Base-by-base conservation (phyloP, 2,113 vertebrate genomes). In the Bubo blakistoni region DNA sequence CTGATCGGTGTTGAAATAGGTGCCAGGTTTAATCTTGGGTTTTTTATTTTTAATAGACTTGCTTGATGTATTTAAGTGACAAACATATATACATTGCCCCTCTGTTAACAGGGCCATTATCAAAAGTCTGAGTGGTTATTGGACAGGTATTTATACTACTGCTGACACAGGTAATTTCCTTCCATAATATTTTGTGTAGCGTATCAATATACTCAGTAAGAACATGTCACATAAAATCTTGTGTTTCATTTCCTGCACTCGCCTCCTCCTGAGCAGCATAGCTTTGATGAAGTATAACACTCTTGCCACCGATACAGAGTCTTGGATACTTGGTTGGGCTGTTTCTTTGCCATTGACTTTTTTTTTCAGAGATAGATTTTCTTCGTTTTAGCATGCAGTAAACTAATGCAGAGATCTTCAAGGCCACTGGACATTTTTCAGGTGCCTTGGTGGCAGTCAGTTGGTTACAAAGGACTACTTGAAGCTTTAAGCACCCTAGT, bases 161-260 rank as follows among this genome's bases (percentile, higher is more conserved):
- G 96, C 96, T 94, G 94, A 94, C 95, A 92, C 83, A 96, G 94
- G 91, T 95, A 84, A 94, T 96, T 96, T 95, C 90, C 95, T 95
- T 92, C 93, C 88, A 61, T 96, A 96, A 96, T 95, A 96, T 96
- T 97, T 96, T 96, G 94, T 90, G 90, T 96, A 80, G 78, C 27
- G 0, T 96, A 90, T 92, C 92, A 94, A 96, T 94, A 96, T 88
- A 67, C 67, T 79, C 11, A 2, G 95, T 93, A 71, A 91, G 88
- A 94, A 87, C 65, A 36, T 81, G 95, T 96, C 95, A 96, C 94
- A 95, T 96, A 88, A 97, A 96, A 94, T 88, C 87, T 52, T 78
- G 92, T 77, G 80, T 96, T 97, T 97, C 95, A 96, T 95, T 96
- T 96, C 91, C 95, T 94, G 86, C 42, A 2, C 86, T 95, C 19